Evolutionary conservation across 2,113 vertebrate species (phyloP).

Genomic region (Acinonyx jubatus): DNA sequence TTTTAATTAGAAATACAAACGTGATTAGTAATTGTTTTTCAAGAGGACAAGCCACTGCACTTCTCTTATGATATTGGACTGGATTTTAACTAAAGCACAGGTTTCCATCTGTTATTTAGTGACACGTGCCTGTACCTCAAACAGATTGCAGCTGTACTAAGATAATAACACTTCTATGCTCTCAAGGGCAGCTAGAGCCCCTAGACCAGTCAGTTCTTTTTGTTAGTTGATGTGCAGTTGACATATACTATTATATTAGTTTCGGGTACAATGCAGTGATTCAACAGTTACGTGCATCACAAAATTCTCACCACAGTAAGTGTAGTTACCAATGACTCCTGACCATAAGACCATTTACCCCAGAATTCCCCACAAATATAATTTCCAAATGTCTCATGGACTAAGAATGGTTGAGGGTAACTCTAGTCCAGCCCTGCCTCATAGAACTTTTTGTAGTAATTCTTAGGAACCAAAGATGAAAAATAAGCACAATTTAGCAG

Average conservation of each 20-base stretch:
- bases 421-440: background rate
- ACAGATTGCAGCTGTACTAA: background rate
- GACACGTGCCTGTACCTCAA: background rate
- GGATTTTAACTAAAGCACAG: background rate
- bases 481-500: constrained; percentile 34
- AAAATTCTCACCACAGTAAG: background rate
- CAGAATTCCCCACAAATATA: background rate
- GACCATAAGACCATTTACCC: background rate
- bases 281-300: background rate
- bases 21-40: background rate
- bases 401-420: background rate
- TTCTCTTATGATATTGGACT: background rate
- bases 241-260: background rate
- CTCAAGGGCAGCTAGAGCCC: background rate
- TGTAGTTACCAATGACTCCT: background rate
- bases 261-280: background rate
- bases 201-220: background rate
- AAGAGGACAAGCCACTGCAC: background rate
- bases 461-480: background rate
- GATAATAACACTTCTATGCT: background rate
- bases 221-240: background rate
- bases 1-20: constrained; percentile 45
- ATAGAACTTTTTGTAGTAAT: background rate
- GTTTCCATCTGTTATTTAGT: background rate
- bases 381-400: background rate